Conservation (phyloP, 2,113 vertebrate species). For the Actinemys pallida region DNA sequence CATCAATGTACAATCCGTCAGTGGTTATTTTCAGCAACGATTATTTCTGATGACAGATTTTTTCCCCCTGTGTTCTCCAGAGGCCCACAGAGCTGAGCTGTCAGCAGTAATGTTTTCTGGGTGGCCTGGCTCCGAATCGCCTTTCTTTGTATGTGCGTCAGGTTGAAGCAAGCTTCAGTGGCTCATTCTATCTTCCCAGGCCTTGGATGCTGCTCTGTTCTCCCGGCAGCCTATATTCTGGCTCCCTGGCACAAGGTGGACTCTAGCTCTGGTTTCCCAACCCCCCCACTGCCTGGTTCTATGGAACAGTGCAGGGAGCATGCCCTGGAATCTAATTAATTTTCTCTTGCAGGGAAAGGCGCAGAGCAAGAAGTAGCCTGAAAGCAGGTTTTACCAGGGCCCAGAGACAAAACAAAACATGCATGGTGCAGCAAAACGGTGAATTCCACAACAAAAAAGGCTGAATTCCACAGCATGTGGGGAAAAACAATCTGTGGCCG, state of each 20-base stretch:
- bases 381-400: not conserved
- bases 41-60: not conserved
- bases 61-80: not conserved
- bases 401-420: not conserved
- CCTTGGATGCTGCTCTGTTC: not conserved
- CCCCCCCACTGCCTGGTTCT: not conserved
- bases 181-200: constrained; percentile 21
- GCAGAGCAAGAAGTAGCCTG: not conserved
- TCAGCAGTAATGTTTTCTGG: not conserved
- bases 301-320: constrained; percentile 15
- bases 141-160: accelerated
- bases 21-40: accelerated
- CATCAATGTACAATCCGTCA: not conserved
- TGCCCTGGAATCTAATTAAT: not conserved
- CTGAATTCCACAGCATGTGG: not conserved
- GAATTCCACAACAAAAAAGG: not conserved
- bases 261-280: constrained; percentile 20
- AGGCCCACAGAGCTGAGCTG: not conserved
- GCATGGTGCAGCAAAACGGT: not conserved
- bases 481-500: not conserved
- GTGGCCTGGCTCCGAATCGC: not conserved
- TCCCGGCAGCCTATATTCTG: not conserved
- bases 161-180: not conserved
- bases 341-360: not conserved
- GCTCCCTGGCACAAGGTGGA: not conserved